Percentiles rank a stretch among this genome's conserved stretches.
These are phyloP conservation scores for Diacarnus erythraeanus DNA, from an alignment of 37 sponge, comb jelly and placozoan species.

Conservation along the genomic window DNA sequence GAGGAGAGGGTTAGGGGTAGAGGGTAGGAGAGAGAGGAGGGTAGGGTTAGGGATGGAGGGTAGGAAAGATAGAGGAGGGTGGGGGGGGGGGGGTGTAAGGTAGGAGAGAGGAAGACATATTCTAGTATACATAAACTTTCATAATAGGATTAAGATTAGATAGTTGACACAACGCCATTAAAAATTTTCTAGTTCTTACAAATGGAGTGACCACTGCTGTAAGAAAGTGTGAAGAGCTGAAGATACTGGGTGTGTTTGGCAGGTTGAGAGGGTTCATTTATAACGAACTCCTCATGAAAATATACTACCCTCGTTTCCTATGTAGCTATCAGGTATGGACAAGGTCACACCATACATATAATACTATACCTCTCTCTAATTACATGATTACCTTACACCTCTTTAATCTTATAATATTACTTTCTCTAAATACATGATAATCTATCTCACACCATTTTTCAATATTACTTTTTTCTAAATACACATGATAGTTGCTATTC, in stretches of 20 bases:
- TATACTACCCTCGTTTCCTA: slow-evolving; percentile 28
- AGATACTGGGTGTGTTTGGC: not conserved
- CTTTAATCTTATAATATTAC: not conserved
- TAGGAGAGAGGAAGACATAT: no score
- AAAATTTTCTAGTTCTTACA: not conserved
- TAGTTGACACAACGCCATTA: no score
- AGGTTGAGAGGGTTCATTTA: slow-evolving; percentile 16
- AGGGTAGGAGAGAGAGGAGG: not conserved
- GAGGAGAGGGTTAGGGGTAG: not conserved
- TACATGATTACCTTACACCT: no score
- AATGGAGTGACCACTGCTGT: not conserved
- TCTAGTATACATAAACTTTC: no score
- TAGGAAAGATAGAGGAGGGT: not conserved
- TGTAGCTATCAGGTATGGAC: slow-evolving; percentile 20
- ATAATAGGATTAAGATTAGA: no score
- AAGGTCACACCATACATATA: no score
- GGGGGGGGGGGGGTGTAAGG: not conserved
- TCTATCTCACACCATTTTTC: not conserved
- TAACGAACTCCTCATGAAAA: slow-evolving; percentile 25
- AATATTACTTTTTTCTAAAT: not conserved
- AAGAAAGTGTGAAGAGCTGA: slow-evolving; percentile 15
- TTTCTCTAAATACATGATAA: not conserved
- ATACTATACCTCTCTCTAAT: not conserved
- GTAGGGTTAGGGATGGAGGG: no score
- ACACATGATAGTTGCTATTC: not conserved